Evolutionary conservation across 2,797 vertebrate genomes (phyloP), one percentile per base, ranked within the genome.

Genomic region (Poecile montanus): DNA sequence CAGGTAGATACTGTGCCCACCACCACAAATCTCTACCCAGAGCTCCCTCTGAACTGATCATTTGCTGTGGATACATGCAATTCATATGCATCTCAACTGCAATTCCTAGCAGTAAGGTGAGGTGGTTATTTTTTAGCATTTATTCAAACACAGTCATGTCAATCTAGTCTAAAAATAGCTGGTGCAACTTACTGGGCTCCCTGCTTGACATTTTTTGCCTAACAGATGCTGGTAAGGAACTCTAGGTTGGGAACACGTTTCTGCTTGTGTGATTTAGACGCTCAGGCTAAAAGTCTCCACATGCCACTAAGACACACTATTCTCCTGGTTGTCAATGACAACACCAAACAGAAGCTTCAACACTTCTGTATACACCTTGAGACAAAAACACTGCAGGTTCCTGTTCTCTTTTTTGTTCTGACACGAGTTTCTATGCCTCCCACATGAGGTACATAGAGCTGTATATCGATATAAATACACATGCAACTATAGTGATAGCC

Each of bases 301-400:
- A 66, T 68, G 60, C 48, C 75, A 51, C 75, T 18, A 53, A 62
- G 44, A 51, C 44, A 29, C 2, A 21, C 82, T 62, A 7, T 77
- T 75, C 80, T 91, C 78, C 63, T 40, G 74, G 89, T 95, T 95
- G 94, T 94, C 92, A 95, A 56, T 89, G 95, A 95, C 91, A 96
- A 95, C 94, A 84, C 47, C 73, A 88, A 93, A 95, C 70, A 93
- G 89, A 90, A 91, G 94, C 89, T 91, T 48, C 65, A 61, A n/a
- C 57, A 44, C 53, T 79, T 48, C 47, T 48, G 26, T 36, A 42
- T 10, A 87, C 60, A 94, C 91, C 95, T 91, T 56, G 88, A 91
- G 27, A 78, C 60, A 80, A 83, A 89, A 93, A 11, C 56, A 72
- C 56, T 44, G 73, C 66, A 17, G 85, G 53, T 51, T 84, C 57